Base-by-base conservation (phyloP, 2,113 vertebrate species). In the Phalacrocorax carbo region DNA sequence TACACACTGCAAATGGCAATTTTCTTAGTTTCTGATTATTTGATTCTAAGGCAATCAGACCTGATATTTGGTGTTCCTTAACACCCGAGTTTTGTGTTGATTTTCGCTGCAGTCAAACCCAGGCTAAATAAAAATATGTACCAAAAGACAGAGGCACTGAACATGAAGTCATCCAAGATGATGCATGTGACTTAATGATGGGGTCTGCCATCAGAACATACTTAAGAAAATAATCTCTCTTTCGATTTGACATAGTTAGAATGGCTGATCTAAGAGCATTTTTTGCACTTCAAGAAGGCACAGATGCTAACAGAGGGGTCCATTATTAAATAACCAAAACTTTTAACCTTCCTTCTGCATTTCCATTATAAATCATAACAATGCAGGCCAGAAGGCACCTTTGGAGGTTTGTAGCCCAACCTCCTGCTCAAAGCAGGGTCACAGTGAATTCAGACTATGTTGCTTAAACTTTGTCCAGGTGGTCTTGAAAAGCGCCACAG, bases 1-100 rank as follows among this genome's bases (percentile, higher is more conserved):
- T 15, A 40, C 23, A 34, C 18, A 29, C 26, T 30, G 44, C 27
- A 34, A 69, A 76, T 0, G 0, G 18, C 0, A 0, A 72, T 68
- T 40, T 71, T 70, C 68, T 71, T 34, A 42, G 11, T 42, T 76
- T 80, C 4, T 2, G 40, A 25, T 34, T 34, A 71, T 15, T 38
- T 23, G 13, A 55, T 60, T 88, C 82, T 62, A 77, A 87, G 38
- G 32, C 12, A 78, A 44, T 27, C 5, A 64, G 23, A 51, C 10
- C 7, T 29, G 30, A 68, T 49, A 32, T 49, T 54, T 2, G 0
- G 32, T 27, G 23, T 13, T 83, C 20, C 66, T 89, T 42, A 71
- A 52, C 34, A 80, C 7, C 71, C 52, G 16, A 89, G 36, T 21
- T 44, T 23, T 25, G 14, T 68, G 34, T 14, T 55, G 11, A 71